A percentile compares a stretch with the other conserved stretches of the same genome.
Evolutionary conservation across 2,797 vertebrate genomes (phyloP).

Genomic region (Centropyge bicolor): DNA sequence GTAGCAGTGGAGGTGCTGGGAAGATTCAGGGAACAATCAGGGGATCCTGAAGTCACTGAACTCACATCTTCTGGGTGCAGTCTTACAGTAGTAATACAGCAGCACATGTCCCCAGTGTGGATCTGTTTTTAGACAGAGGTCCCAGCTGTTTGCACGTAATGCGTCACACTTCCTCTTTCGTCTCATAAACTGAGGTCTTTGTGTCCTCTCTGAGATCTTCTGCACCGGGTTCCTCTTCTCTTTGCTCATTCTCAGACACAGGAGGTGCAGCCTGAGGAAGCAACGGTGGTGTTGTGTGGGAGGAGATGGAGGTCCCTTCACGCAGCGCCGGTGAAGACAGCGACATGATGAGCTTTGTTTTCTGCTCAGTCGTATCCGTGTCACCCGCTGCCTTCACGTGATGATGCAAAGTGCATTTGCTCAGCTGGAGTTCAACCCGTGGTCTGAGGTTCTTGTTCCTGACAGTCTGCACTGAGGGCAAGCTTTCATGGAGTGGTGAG

Average conservation of each 20-base stretch:
- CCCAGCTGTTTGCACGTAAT: slow-evolving; percentile 19
- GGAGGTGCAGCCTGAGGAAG: not conserved
- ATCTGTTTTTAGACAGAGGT: not conserved
- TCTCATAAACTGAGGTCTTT: not conserved
- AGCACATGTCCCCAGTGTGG: slow-evolving; percentile 4
- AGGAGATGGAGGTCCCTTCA: slow-evolving; percentile 11
- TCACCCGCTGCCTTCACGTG: slow-evolving; percentile 2
- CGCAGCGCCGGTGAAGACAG: slow-evolving; percentile 24
- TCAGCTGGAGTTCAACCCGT: slow-evolving; percentile 45
- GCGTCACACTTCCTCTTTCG: slow-evolving; percentile 44
- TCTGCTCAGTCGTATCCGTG: not conserved
- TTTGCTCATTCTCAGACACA: not conserved
- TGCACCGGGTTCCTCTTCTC: not conserved
- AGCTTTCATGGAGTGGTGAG: slow-evolving; percentile 7
- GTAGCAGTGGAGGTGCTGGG: not conserved
- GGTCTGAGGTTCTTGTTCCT: slow-evolving; percentile 20
- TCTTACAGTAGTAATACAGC: slow-evolving; percentile 29
- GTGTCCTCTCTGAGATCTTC: not conserved
- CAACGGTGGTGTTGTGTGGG: not conserved
- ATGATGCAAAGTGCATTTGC: slow-evolving; percentile 53
- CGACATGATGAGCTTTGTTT: slow-evolving; percentile 19
- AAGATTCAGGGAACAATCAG: not conserved
- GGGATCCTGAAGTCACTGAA: not conserved
- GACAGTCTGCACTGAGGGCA: slow-evolving; percentile 1
- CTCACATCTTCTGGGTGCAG: slow-evolving; percentile 13